Conservation (phyloP, 2,797 vertebrate genomes). For the Myotis daubentonii region DNA sequence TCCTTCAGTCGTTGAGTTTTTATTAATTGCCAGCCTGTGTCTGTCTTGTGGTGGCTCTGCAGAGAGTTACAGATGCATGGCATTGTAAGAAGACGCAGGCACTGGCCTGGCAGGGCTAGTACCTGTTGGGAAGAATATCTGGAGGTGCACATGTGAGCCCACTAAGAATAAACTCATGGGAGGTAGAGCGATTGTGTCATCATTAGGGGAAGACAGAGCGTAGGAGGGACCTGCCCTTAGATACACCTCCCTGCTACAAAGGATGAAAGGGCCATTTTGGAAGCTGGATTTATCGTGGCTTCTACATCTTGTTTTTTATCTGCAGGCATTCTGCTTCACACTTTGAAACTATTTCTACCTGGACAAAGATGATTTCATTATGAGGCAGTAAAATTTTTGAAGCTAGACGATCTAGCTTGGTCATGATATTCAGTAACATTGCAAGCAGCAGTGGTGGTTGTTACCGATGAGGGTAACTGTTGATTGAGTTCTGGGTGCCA, state of each 20-base stretch:
- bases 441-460: neutral
- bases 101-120: neutral
- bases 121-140: neutral
- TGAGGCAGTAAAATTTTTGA: neutral
- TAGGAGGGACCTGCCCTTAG: neutral
- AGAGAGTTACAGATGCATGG: neutral
- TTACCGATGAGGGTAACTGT: neutral
- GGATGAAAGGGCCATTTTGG: neutral
- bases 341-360: neutral
- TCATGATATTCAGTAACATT: neutral
- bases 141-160: neutral
- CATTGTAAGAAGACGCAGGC: neutral
- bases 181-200: rapidly evolving
- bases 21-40: neutral
- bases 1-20: neutral
- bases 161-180: neutral
- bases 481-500: neutral
- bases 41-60: neutral
- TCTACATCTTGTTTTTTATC: neutral
- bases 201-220: neutral
- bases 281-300: neutral
- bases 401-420: neutral
- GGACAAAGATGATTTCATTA: neutral
- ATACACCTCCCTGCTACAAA: neutral
- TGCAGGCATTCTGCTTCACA: neutral